Percentiles rank a stretch among this genome's conserved stretches.
These are phyloP conservation scores for Chouioia cunea DNA, from an alignment of 2,888 invertebrate genomes.

Conservation along the genomic window DNA sequence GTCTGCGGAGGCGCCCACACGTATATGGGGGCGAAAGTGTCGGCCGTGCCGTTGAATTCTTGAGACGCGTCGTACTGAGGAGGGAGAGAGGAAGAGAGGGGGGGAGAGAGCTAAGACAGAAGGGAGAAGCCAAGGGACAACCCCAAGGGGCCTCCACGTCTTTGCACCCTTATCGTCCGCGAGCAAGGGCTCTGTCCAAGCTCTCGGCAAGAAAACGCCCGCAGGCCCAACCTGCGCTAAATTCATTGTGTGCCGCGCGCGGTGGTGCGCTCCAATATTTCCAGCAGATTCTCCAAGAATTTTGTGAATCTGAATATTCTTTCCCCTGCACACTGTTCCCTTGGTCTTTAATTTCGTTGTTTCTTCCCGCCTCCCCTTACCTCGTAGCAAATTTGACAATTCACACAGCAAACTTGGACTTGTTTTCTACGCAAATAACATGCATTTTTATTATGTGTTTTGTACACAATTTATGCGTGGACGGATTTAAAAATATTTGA, in stretches of 20 bases:
- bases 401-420: slow-evolving; percentile 16
- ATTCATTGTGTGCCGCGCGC: slow-evolving; percentile 39
- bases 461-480: too few relatives aligned
- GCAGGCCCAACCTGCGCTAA: slow-evolving; percentile 38
- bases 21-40: slow-evolving; percentile 44
- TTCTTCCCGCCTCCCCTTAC: neutral
- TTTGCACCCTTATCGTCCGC: slow-evolving; percentile 40
- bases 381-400: neutral
- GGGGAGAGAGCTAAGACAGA: slow-evolving; percentile 56
- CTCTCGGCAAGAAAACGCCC: slow-evolving; percentile 46
- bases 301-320: slow-evolving; percentile 36
- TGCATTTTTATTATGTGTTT: slow-evolving; percentile 7
- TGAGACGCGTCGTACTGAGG: slow-evolving; percentile 43
- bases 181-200: slow-evolving; percentile 51
- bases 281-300: slow-evolving; percentile 40
- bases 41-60: slow-evolving; percentile 54
- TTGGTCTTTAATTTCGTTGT: slow-evolving; percentile 28
- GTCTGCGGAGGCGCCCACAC: slow-evolving; percentile 13
- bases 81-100: too few relatives aligned
- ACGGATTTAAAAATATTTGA: too few relatives aligned
- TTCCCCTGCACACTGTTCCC: neutral
- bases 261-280: slow-evolving; percentile 25
- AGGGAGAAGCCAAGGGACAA: slow-evolving; percentile 34
- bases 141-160: slow-evolving; percentile 55
- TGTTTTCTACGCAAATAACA: slow-evolving; percentile 12